Evolutionary conservation across 2,888 invertebrate species (phyloP).

Genomic region (Chymomyza caudatula): DNA sequence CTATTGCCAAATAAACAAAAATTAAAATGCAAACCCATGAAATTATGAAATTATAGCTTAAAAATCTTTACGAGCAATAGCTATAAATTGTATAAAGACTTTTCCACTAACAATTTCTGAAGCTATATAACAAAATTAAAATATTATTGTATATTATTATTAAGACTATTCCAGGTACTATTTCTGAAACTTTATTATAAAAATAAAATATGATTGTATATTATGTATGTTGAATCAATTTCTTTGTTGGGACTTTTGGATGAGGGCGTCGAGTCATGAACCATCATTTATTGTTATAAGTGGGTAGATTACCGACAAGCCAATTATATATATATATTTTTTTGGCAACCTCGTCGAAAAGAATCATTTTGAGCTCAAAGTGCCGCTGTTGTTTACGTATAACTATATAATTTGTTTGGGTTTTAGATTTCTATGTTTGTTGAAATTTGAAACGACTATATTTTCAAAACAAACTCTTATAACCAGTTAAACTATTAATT

Average conservation of each 20-base stretch:
- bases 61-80: background rate
- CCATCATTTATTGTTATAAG: background rate
- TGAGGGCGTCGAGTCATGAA: background rate
- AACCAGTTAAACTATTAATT: too few relatives aligned
- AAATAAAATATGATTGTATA: background rate
- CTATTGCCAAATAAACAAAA: slow-evolving; percentile 79
- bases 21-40: background rate
- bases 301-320: background rate
- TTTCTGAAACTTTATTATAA: too few relatives aligned
- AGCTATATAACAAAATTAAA: too few relatives aligned
- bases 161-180: too few relatives aligned
- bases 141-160: too few relatives aligned
- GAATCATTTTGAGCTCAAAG: background rate
- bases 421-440: too few relatives aligned
- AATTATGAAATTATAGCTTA: slow-evolving; percentile 6
- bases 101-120: background rate
- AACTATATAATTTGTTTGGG: too few relatives aligned
- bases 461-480: too few relatives aligned
- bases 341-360: background rate
- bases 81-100: slow-evolving; percentile 4
- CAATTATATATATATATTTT: background rate
- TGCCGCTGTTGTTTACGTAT: background rate
- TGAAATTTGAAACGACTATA: too few relatives aligned
- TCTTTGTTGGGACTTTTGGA: background rate
- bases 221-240: background rate